Conservation (phyloP, 2,888 invertebrate genomes). For the Parelbella ahira region DNA sequence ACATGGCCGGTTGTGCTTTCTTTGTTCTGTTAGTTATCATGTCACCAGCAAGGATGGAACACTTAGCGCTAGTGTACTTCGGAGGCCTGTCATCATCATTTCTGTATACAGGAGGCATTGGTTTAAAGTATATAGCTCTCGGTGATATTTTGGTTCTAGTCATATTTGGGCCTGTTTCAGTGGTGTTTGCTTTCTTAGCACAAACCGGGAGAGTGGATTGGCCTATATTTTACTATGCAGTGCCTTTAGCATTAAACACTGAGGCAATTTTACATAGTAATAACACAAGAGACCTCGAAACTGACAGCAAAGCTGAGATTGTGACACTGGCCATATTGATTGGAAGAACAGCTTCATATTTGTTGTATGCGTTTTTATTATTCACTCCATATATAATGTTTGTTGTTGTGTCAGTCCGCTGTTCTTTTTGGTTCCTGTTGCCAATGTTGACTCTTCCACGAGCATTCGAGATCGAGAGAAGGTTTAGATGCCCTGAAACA, state of each 20-base stretch:
- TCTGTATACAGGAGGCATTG: slow-evolving; percentile 97
- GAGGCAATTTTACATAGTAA: slow-evolving; percentile 98
- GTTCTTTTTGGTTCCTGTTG: slow-evolving; percentile 92
- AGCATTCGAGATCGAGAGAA: slow-evolving; percentile 94
- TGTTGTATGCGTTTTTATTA: slow-evolving; percentile 92
- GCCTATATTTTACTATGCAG: slow-evolving; percentile 95
- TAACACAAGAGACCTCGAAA: slow-evolving; percentile 94
- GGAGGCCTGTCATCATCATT: slow-evolving; percentile 97
- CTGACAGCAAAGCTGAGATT: slow-evolving; percentile 93
- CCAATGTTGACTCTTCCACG: slow-evolving; percentile 92
- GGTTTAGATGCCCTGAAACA: slow-evolving; percentile 88
- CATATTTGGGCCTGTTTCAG: slow-evolving; percentile 96
- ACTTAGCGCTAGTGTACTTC: slow-evolving; percentile 95
- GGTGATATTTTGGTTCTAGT: slow-evolving; percentile 95
- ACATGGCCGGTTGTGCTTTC: slow-evolving; percentile 91
- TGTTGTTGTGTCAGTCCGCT: slow-evolving; percentile 90
- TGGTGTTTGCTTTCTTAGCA: slow-evolving; percentile 94
- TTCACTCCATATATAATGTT: slow-evolving; percentile 96
- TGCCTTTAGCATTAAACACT: slow-evolving; percentile 95
- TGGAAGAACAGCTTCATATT: slow-evolving; percentile 94
- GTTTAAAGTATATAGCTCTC: slow-evolving; percentile 96
- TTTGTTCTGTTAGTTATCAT: slow-evolving; percentile 88
- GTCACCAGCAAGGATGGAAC: slow-evolving; percentile 96
- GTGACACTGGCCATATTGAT: slow-evolving; percentile 97
- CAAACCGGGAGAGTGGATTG: slow-evolving; percentile 95